Evolutionary conservation across 2,888 invertebrate genomes (phyloP).

Genomic region (Isoperla grammatica): DNA sequence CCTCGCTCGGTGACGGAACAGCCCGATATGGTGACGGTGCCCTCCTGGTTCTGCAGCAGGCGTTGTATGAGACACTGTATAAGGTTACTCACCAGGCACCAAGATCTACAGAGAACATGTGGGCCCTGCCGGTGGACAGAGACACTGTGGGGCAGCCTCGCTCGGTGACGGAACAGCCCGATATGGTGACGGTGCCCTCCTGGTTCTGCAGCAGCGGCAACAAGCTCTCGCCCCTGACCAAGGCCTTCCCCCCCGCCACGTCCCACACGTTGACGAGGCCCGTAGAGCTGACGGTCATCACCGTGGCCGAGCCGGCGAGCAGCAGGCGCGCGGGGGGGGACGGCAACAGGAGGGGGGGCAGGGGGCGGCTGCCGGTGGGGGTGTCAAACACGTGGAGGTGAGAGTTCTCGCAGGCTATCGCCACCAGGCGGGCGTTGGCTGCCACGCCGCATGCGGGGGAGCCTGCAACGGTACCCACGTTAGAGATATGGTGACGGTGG

Average conservation of each 20-base stretch:
- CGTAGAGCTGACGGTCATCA: constrained; percentile 52
- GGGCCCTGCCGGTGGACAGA: constrained; percentile 80
- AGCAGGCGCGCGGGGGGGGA: constrained; percentile 55
- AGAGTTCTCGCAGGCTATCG: constrained; percentile 62
- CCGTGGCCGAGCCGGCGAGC: constrained; percentile 45
- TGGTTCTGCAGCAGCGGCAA: constrained; percentile 41
- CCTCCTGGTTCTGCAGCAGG: neutral
- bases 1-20: constrained; percentile 62
- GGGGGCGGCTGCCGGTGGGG: constrained; percentile 43
- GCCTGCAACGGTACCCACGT: constrained; percentile 39
- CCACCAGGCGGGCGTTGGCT: constrained; percentile 54
- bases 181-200: constrained; percentile 46
- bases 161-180: constrained; percentile 55
- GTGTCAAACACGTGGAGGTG: constrained; percentile 59
- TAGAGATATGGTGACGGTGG: neutral
- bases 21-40: constrained; percentile 50
- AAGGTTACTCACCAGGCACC: constrained; percentile 69
- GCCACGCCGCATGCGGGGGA: constrained; percentile 55
- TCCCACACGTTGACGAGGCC: constrained; percentile 57
- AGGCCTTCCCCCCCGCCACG: constrained; percentile 49
- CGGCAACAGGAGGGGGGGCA: constrained; percentile 53
- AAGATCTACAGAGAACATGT: constrained; percentile 72
- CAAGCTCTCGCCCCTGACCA: constrained; percentile 57
- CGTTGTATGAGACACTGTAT: too few relatives aligned
- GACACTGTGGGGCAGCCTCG: constrained; percentile 76